phyloP scores from a whole-genome alignment of 2,113 vertebrate genomes.

The Hemiprocne comata region DNA sequence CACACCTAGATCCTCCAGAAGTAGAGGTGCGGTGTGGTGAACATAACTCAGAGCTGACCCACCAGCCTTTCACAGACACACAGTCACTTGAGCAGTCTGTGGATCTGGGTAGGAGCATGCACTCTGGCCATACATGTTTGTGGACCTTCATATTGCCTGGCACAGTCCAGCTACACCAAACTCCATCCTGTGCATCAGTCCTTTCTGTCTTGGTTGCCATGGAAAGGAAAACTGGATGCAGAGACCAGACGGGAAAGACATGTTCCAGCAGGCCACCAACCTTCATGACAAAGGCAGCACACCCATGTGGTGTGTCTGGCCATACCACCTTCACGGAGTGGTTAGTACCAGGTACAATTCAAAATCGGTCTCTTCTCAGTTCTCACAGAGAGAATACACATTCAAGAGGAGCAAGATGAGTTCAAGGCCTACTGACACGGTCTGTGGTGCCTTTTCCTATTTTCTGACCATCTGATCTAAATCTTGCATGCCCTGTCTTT shows the following conservation, averaged over 20 bases:
- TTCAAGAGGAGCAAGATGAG: background rate
- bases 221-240: background rate
- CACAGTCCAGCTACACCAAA: background rate
- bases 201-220: background rate
- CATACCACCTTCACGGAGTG: background rate
- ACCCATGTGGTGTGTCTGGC: background rate
- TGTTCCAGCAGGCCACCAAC: background rate
- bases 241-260: background rate
- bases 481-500: background rate
- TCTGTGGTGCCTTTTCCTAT: background rate
- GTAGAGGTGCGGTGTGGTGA: background rate
- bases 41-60: background rate
- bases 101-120: background rate
- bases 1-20: background rate
- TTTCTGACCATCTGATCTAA: background rate
- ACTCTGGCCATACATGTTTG: background rate
- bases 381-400: background rate
- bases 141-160: background rate
- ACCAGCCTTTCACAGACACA: background rate
- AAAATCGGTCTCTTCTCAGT: background rate
- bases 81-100: background rate
- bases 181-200: background rate
- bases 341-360: background rate
- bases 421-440: background rate
- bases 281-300: background rate